Conservation (phyloP, 53 echinoderm and acorn worm species). For the Hippasteria phrygiana region DNA sequence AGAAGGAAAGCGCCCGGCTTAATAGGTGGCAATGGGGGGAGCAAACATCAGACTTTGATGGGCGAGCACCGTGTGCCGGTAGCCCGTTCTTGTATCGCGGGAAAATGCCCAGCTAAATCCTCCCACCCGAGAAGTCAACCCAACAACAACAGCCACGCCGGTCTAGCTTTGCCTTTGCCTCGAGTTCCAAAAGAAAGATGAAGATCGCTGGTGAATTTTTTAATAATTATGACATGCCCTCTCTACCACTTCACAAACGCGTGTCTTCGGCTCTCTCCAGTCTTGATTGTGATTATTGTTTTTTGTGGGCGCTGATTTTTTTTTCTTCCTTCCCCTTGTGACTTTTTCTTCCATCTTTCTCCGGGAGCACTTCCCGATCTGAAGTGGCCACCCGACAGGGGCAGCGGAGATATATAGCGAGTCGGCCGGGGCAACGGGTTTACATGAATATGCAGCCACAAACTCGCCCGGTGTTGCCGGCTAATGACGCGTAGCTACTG, state of each 20-base stretch:
- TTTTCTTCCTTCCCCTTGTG: conserved; percentile 31
- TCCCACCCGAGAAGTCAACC: conserved; percentile 30
- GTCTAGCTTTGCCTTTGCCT: background rate
- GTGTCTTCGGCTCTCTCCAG: conserved; percentile 15
- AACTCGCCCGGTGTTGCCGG: conserved; percentile 61
- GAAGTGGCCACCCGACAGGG: conserved; percentile 57
- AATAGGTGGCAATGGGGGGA: conserved; percentile 5
- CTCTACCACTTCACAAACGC: conserved; percentile 35
- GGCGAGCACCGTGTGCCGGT: background rate
- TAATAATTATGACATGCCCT: conserved; percentile 52
- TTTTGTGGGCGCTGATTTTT: background rate
- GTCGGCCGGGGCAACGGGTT: conserved; percentile 38
- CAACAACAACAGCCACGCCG: conserved; percentile 24
- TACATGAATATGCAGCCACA: conserved; percentile 71
- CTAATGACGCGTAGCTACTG: conserved; percentile 68
- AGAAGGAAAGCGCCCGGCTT: background rate
- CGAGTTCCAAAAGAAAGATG: conserved; percentile 14
- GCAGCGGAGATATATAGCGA: conserved; percentile 36
- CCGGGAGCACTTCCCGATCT: conserved; percentile 66
- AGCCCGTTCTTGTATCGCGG: conserved; percentile 24
- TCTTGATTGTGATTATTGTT: conserved; percentile 10
- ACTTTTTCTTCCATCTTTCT: conserved; percentile 45
- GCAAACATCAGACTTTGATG: background rate
- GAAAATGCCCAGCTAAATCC: conserved; percentile 34
- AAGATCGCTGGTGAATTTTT: conserved; percentile 36